Conservation (phyloP, 1,140 invertebrate species). For the Monochamus saltuarius region DNA sequence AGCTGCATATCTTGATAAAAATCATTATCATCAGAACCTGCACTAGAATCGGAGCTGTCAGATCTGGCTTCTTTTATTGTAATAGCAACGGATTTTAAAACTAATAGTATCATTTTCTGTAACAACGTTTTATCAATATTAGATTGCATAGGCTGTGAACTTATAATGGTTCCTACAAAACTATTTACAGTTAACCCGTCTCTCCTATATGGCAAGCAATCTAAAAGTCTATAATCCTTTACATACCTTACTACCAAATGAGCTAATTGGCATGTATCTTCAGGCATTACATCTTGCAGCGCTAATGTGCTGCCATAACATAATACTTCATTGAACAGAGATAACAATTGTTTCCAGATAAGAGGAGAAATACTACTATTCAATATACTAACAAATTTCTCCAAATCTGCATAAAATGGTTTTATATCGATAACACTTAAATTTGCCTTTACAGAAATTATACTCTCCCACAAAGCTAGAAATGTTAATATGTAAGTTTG, state of each 20-base stretch:
- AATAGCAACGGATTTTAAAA: constrained; percentile 85
- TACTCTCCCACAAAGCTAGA: constrained; percentile 82
- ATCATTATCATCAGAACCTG: constrained; percentile 79
- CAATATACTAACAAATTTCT: constrained; percentile 75
- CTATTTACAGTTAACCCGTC: constrained; percentile 46
- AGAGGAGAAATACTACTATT: constrained; percentile 71
- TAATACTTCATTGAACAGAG: constrained; percentile 83
- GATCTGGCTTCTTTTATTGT: constrained; percentile 86
- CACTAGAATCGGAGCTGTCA: constrained; percentile 78
- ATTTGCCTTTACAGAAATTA: constrained; percentile 89
- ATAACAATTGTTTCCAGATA: constrained; percentile 81
- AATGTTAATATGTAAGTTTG: constrained; percentile 77
- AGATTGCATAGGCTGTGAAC: constrained; percentile 36
- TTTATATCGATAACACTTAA: constrained; percentile 85
- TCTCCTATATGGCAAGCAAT: constrained; percentile 62
- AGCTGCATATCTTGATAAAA: constrained; percentile 87
- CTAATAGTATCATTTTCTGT: constrained; percentile 80
- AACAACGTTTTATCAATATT: constrained; percentile 70
- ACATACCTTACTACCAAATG: constrained; percentile 82
- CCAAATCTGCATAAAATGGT: constrained; percentile 82
- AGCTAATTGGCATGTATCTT: constrained; percentile 82
- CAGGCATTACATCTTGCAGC: constrained; percentile 79
- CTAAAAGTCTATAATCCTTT: constrained; percentile 77
- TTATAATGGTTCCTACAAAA: constrained; percentile 47
- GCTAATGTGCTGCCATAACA: constrained; percentile 88